phyloP scores from a whole-genome alignment of 1,140 invertebrate genomes.

The Tetramorium simillimum region DNA sequence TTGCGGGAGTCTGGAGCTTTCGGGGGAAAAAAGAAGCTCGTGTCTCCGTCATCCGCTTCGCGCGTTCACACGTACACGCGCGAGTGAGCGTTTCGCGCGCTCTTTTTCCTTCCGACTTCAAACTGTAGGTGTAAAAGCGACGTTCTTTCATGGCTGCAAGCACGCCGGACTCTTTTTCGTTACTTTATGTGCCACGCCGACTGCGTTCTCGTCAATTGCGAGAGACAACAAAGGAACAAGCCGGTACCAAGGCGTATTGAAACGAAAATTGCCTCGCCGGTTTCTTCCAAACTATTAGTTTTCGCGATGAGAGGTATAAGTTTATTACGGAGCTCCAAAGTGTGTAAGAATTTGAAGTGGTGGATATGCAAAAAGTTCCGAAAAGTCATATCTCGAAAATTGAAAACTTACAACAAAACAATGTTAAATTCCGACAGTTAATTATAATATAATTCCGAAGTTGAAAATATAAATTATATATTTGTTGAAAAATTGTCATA shows the following conservation, averaged over 20 bases:
- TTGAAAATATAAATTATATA: too few relatives aligned
- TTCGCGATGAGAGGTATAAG: neutral
- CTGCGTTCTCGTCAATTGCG: slow-evolving; percentile 29
- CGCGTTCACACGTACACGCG: slow-evolving; percentile 14
- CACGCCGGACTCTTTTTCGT: slow-evolving; percentile 2
- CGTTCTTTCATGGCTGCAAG: slow-evolving; percentile 34
- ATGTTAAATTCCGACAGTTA: too few relatives aligned
- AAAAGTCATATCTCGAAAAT: too few relatives aligned
- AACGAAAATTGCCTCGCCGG: neutral
- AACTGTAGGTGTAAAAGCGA: slow-evolving; percentile 41
- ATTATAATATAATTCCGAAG: too few relatives aligned
- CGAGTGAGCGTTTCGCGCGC: neutral
- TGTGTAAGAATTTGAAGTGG: too few relatives aligned
- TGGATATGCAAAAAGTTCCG: too few relatives aligned
- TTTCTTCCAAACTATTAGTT: neutral
- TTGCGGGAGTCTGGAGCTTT: slow-evolving; percentile 52
- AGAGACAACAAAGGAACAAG: slow-evolving; percentile 21
- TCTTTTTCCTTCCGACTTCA: neutral
- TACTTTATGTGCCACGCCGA: slow-evolving; percentile 4
- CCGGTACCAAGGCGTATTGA: neutral
- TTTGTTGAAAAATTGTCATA: too few relatives aligned
- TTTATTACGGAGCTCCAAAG: too few relatives aligned
- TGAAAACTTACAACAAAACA: too few relatives aligned
- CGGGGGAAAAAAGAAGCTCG: slow-evolving; percentile 51
- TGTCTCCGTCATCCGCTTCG: slow-evolving; percentile 19